Evolutionary conservation across 2,888 invertebrate species (phyloP), one percentile per base, ranked within the genome.

Genomic region (Drosophila mulleri): DNA sequence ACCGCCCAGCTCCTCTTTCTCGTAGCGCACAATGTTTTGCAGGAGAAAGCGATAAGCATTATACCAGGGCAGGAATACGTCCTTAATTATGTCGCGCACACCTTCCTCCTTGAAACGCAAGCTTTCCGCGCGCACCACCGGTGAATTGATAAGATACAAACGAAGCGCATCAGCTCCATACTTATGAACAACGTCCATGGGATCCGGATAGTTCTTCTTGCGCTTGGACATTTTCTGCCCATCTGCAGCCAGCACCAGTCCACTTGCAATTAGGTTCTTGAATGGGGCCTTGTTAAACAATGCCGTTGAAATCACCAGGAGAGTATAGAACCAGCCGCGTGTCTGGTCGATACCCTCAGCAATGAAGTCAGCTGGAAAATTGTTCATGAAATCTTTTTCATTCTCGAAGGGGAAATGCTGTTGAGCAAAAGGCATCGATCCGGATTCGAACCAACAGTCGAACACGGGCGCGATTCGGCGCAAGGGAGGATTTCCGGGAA

Each of bases 391-490:
- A 64, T 97, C 96, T 90, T 96, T 96, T 80, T 94, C 94, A 88
- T 96, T 96, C 92, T 99, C 98, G 93, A 99, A 99, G 0, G 99
- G 99, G 92, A 97, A 99, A 93, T 99, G 98, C 83, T 95, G 95
- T 92, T 98, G 98, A 0, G 98, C 99, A 91, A 98, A 99, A 0
- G 99, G 99, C 99, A 99, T 99, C 23, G 98, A 98, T 6, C 99
- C 99, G 0, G 98, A 98, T 92, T 99, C 99, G 93, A 99, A 99
- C 99, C 99, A 99, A 92, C 99, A 99, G 93, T 99, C 99, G 93
- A 99, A 99, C 0, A 99, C 99, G 93, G 99, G 98, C 0, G 96
- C 91, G 6, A 99, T 96, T 62, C 99, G 95, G 74, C 94, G 95
- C 37, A 99, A 93, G 14, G 97, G 96, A 5, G 98, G 97, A 67